Evolutionary conservation across 2,888 invertebrate genomes (phyloP).

Genomic region (Drosophila testacea): DNA sequence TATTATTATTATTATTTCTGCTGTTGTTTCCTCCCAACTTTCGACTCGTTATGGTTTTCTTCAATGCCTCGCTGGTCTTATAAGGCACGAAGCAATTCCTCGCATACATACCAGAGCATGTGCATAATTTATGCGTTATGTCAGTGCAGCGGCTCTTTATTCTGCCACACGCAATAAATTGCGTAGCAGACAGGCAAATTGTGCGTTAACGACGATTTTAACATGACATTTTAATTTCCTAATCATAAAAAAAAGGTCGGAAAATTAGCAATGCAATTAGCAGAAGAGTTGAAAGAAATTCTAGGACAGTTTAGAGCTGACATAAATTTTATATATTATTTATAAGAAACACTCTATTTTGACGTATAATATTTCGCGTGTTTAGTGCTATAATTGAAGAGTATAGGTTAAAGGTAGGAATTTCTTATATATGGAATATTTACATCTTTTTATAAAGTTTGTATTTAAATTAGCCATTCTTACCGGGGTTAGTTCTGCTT

Average conservation of each 20-base stretch:
- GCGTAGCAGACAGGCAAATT: constrained; percentile 64
- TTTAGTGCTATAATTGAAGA: too few species aligned
- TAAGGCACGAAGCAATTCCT: constrained; percentile 33
- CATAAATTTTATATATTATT: background rate
- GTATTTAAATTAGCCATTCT: too few species aligned
- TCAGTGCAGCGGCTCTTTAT: constrained; percentile 38
- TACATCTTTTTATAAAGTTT: too few species aligned
- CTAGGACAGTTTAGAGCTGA: background rate
- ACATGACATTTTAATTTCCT: constrained; percentile 42
- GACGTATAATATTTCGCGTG: too few species aligned
- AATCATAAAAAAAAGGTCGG: constrained; percentile 7
- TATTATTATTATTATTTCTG: constrained; percentile 11
- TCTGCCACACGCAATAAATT: constrained; percentile 52
- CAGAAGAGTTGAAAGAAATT: background rate
- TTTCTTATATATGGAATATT: too few species aligned
- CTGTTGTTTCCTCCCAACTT: constrained; percentile 3
- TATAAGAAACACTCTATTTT: too few species aligned
- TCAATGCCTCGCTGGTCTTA: constrained; percentile 40
- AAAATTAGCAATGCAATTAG: background rate
- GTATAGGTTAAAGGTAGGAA: too few species aligned
- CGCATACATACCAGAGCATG: constrained; percentile 19
- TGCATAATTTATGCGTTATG: constrained; percentile 68
- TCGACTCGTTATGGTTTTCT: constrained; percentile 12
- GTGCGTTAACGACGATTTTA: constrained; percentile 37
- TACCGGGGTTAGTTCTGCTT: too few species aligned